phyloP scores from a whole-genome alignment of 2,113 vertebrate species.

The Cyphomyrus discorhynchus region DNA sequence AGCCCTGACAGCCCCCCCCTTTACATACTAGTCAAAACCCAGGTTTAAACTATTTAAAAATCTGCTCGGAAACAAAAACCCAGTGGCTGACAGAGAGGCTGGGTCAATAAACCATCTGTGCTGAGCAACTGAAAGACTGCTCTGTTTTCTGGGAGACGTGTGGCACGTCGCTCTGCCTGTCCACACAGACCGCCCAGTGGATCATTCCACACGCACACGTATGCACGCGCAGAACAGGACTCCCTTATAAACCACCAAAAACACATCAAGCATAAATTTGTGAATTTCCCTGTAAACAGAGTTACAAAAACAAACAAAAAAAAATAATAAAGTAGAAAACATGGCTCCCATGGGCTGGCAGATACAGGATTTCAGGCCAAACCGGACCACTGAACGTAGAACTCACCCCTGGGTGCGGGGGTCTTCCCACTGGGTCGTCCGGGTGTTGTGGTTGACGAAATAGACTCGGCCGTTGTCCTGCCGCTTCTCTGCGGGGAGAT shows the following conservation, averaged over 20 bases:
- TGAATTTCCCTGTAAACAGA: background rate
- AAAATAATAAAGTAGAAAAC: background rate
- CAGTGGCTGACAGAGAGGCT: background rate
- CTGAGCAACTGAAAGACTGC: background rate
- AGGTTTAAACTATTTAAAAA: background rate
- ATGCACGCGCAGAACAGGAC: conserved; percentile 7
- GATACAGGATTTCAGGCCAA: background rate
- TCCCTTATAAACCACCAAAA: background rate
- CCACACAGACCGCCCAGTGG: background rate
- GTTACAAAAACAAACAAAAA: background rate
- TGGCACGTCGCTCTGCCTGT: background rate
- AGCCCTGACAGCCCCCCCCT: background rate
- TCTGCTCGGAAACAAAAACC: background rate
- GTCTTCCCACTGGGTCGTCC: conserved; percentile 97
- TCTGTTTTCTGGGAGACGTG: background rate
- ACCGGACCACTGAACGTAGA: background rate
- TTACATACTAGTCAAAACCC: background rate
- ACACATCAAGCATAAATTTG: background rate
- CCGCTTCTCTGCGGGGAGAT: conserved; percentile 76
- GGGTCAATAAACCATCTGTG: background rate
- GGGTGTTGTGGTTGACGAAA: conserved; percentile 98
- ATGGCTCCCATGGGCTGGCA: background rate
- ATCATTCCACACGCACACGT: background rate
- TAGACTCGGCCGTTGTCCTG: conserved; percentile 95
- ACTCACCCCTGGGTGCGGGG: conserved; percentile 94